A percentile compares a stretch with the other conserved stretches of the same genome.
Conservation (phyloP, 2,888 invertebrate genomes). For the Drosophila putrida region DNA sequence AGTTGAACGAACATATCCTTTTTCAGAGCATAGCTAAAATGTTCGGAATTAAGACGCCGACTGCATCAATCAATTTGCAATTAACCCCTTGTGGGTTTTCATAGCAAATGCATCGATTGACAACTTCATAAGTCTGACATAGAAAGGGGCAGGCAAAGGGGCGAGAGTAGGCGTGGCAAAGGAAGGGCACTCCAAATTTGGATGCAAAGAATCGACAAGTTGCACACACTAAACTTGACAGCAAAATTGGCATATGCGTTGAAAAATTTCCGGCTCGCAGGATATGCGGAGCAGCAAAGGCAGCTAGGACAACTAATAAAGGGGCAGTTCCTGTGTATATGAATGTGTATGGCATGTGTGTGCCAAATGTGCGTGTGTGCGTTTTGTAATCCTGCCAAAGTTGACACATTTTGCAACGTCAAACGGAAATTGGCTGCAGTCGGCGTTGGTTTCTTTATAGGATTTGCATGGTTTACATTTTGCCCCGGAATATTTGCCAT, state of each 20-base stretch:
- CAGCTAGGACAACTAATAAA: conserved; percentile 57
- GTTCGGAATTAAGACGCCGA: conserved; percentile 52
- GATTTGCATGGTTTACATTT: conserved; percentile 57
- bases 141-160: background rate
- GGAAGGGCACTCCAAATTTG: conserved; percentile 31
- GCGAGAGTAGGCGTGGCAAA: background rate
- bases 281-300: conserved; percentile 22
- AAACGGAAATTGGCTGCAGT: conserved; percentile 75
- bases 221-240: conserved; percentile 61
- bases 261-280: conserved; percentile 67
- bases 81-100: conserved; percentile 60
- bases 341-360: conserved; percentile 7
- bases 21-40: background rate
- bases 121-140: conserved; percentile 19
- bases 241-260: conserved; percentile 77
- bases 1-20: background rate
- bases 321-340: conserved; percentile 28
- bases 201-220: conserved; percentile 54
- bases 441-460: conserved; percentile 59
- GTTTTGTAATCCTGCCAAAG: conserved; percentile 71
- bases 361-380: conserved; percentile 35
- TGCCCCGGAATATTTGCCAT: conserved; percentile 30
- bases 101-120: conserved; percentile 32
- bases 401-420: conserved; percentile 75
- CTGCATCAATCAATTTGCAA: conserved; percentile 68